Conservation (phyloP, 2,797 vertebrate genomes). For the Silurus aristotelis region DNA sequence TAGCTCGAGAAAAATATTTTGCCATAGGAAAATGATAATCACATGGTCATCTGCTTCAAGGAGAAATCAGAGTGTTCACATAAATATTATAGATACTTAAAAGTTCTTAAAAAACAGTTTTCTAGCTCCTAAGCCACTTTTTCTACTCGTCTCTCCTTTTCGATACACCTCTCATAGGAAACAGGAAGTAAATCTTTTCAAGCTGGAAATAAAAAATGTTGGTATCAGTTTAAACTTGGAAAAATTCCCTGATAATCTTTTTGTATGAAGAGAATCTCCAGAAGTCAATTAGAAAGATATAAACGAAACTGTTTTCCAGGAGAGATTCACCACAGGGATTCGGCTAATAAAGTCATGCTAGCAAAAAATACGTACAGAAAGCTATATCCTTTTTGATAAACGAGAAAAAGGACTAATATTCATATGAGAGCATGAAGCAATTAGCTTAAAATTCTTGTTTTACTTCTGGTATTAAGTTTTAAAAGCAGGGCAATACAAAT, state of each 20-base stretch:
- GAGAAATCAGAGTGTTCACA: not conserved
- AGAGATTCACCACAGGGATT: not conserved
- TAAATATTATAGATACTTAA: not conserved
- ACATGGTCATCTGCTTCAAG: not conserved
- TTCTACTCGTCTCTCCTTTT: not conserved
- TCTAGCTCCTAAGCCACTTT: not conserved
- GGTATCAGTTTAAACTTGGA: no score
- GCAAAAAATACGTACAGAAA: not conserved
- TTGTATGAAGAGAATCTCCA: not conserved
- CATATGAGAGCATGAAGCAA: not conserved
- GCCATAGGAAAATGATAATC: not conserved
- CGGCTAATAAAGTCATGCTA: not conserved
- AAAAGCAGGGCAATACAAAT: not conserved
- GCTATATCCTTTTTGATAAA: not conserved
- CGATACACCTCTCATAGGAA: not conserved
- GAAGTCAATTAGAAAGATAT: not conserved
- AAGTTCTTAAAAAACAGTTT: not conserved
- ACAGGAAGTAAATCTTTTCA: not conserved
- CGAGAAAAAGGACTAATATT: not conserved
- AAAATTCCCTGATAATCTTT: not conserved
- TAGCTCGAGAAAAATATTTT: conserved; percentile 4
- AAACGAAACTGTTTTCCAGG: not conserved
- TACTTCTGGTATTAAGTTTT: not conserved
- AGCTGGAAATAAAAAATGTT: not conserved
- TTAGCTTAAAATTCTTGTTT: conserved; percentile 1